Base-by-base conservation (phyloP, 1,140 invertebrate species). In the Drosophila funebris region DNA sequence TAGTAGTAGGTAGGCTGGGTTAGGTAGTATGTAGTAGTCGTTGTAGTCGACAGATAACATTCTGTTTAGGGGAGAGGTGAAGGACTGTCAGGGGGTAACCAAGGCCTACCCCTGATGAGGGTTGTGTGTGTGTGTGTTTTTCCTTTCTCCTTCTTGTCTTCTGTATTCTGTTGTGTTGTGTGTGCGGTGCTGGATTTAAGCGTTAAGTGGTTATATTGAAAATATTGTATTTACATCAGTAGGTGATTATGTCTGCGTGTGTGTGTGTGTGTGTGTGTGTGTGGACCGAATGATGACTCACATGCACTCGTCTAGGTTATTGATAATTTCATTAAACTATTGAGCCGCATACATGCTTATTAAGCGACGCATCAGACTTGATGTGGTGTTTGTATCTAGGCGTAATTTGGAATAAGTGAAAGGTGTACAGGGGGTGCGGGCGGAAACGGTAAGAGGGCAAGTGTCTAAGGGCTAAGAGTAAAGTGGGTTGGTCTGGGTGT, bases 141-240 rank as follows among this genome's bases (percentile, higher is more conserved):
- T n/a, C n/a, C n/a, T 24, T 58, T 27, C 41, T 43, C 7, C 41
- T 18, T 43, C 4, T 39, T 69, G 57, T 73, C 78, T 74, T 61
- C 69, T 24, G 9, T 16, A 1, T 1, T 46, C 62, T 16, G 43
- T 70, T 61, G 66, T 74, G 63, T 46, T 74, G 56, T 46, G 70
- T 76, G 61, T 71, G 62, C 61, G 53, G 77, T 74, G 66, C 75
- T 74, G 83, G 83, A 88, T 88, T 88, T 83, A 83, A 88, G 83
- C 83, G 83, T 88, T 88, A 88, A 88, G 83, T 88, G 83, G 83
- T 88, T 88, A 88, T 88, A 88, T 88, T 88, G 83, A 88, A 88
- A 88, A 88, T 88, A 88, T 88, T 88, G 83, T 88, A 88, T 88
- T 88, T 88, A 88, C 83, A 88, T 88, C 83, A 88, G 83, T 88